phyloP scores from a whole-genome alignment of 2,113 vertebrate species.

The Fulica atra region DNA sequence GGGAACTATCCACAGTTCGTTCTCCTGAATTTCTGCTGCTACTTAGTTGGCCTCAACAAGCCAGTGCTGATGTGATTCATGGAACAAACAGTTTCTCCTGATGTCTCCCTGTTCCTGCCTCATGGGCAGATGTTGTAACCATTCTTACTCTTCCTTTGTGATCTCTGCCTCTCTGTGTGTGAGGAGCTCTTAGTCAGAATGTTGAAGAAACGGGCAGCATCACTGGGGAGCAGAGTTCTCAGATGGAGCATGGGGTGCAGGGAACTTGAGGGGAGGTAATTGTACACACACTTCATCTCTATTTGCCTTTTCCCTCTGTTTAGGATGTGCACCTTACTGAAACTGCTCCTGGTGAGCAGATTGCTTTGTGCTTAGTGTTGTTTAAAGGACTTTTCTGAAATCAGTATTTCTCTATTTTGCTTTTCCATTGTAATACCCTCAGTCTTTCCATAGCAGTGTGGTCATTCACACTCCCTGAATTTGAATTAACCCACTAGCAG shows the following conservation, averaged over 20 bases:
- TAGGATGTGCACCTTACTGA: background rate
- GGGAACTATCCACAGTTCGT: background rate
- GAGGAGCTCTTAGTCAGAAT: background rate
- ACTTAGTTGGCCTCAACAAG: background rate
- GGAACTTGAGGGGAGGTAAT: background rate
- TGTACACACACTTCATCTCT: too few species aligned
- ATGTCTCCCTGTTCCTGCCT: background rate
- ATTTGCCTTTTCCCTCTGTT: background rate
- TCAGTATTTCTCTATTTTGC: fast-evolving
- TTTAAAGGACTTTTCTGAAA: background rate
- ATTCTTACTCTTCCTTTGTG: background rate
- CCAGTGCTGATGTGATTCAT: fast-evolving
- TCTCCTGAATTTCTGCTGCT: background rate
- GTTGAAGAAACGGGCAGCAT: background rate
- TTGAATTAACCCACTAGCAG: background rate
- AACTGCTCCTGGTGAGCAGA: background rate
- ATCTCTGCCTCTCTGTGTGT: background rate
- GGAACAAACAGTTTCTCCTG: background rate
- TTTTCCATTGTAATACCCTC: background rate
- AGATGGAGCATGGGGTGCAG: background rate
- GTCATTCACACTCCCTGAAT: background rate
- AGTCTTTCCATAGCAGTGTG: fast-evolving
- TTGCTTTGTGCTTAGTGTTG: fast-evolving
- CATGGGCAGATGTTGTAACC: background rate
- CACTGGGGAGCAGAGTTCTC: background rate